Base-by-base conservation (phyloP, 2,888 invertebrate genomes). In the Anthoptus insignis region DNA sequence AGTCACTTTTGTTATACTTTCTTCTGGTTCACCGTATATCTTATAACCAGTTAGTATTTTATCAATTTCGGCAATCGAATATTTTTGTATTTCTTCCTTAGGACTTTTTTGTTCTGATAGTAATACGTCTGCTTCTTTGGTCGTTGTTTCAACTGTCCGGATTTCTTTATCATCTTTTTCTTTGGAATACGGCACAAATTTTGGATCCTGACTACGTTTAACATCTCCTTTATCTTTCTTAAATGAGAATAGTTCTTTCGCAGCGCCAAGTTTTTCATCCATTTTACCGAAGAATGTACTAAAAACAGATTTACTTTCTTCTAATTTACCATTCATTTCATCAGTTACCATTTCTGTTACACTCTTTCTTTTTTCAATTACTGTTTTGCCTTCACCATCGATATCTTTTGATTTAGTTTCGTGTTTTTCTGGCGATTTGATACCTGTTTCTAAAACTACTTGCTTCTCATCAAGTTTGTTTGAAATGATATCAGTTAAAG, bases 401-500 rank as follows among this genome's bases (percentile, higher is more conserved):
- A 78, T 75, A 49, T 63, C 22, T 57, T 67, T 50, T 11, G 45
- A 13, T 56, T 32, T 60, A 8, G 21, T 39, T 7, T 65, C 45
- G 24, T 66, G 63, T 53, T 70, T 69, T 69, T 70, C 56, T 47
- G 45, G 34, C 4, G 56, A 54, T 61, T 75, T 68, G 65, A 76
- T 76, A 81, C 83, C 78, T 74, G 81, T 86, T 83, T 89, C 88
- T 83, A 79, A 77, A 86, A 84, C 74, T 79, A 88, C 88, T 89
- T 89, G 88, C 86, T 76, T 86, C 71, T 75, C 68, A 86, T 88
- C 89, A 89, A 89, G 88, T 89, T 79, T 80, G 83, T 80, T 80
- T 84, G 86, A 85, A 85, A 80, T 64, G 66, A 74, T 73, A 78
- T 75, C 70, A 67, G 61, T 58, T 53, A 59, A 64, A 42, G 49